These are phyloP conservation scores for Ceratotherium simum DNA, from an alignment of 2,113 vertebrate genomes.

Conservation along the genomic window DNA sequence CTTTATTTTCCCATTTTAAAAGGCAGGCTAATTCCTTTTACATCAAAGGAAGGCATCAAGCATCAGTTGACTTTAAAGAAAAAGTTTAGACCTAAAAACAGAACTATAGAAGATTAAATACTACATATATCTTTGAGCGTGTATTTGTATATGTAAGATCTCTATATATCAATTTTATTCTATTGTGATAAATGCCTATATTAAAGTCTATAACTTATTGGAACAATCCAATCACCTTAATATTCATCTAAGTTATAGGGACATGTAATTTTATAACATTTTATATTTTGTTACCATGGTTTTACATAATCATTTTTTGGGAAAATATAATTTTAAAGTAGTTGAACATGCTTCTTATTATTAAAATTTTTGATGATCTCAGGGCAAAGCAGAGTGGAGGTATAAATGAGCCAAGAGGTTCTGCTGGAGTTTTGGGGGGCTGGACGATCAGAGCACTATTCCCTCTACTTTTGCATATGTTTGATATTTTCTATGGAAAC, in stretches of 20 bases:
- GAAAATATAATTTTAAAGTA: not conserved
- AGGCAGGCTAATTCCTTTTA: not conserved
- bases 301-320: not conserved
- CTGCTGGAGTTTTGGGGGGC: not conserved
- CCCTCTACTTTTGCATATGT: not conserved
- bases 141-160: not conserved
- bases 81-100: not conserved
- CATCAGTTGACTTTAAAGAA: conserved; percentile 2
- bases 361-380: not conserved
- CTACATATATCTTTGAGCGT: not conserved
- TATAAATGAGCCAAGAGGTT: not conserved
- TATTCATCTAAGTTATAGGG: not conserved
- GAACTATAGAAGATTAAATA: not conserved
- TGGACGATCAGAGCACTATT: not conserved
- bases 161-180: not conserved
- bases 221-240: not conserved
- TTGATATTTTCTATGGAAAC: not conserved
- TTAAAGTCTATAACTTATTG: not conserved
- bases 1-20: conserved; percentile 42
- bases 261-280: not conserved
- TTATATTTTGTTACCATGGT: not conserved
- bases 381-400: not conserved
- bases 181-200: not conserved
- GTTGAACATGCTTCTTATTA: not conserved
- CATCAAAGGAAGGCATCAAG: not conserved